phyloP scores from a whole-genome alignment of 37 sponge, comb jelly and placozoan genomes.

The Axinella damicornis region DNA sequence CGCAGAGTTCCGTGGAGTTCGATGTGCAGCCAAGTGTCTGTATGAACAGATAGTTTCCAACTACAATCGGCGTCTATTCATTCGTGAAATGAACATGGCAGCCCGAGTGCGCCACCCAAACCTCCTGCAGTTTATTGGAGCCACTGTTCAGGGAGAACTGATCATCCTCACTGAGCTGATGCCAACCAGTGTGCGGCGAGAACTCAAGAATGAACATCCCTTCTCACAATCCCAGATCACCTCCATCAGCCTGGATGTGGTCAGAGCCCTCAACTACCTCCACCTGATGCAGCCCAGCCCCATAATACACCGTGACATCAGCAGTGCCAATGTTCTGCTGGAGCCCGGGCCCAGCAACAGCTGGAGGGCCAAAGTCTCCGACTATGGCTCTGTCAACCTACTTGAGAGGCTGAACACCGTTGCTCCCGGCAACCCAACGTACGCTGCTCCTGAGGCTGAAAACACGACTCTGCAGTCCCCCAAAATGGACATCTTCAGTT shows the following conservation, averaged over 20 bases:
- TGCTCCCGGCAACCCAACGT: neutral
- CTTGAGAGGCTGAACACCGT: neutral
- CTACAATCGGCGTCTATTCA: constrained; percentile 39
- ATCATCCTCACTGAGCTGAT: constrained; percentile 71
- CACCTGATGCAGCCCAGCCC: constrained; percentile 70
- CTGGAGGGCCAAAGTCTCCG: constrained; percentile 79
- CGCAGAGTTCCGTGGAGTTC: constrained; percentile 56
- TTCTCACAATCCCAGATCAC: constrained; percentile 11
- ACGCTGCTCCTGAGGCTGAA: constrained; percentile 45
- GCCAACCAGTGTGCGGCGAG: constrained; percentile 46
- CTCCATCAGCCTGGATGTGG: constrained; percentile 47
- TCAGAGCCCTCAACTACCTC: constrained; percentile 72
- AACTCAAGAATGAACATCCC: neutral
- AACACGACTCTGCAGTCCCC: constrained; percentile 42
- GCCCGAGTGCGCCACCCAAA: constrained; percentile 61
- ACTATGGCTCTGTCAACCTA: constrained; percentile 76
- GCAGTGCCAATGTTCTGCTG: constrained; percentile 77
- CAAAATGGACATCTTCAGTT: constrained; percentile 63
- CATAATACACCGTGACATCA: constrained; percentile 82
- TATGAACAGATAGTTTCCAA: constrained; percentile 45
- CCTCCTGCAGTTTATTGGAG: constrained; percentile 73
- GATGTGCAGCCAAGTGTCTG: constrained; percentile 74
- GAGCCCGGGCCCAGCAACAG: constrained; percentile 6
- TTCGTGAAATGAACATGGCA: constrained; percentile 72
- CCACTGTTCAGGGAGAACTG: constrained; percentile 18